Percentiles rank a stretch among this genome's conserved stretches.
Conservation (phyloP, 1,140 invertebrate species). For the Drosophila yakuba region DNA sequence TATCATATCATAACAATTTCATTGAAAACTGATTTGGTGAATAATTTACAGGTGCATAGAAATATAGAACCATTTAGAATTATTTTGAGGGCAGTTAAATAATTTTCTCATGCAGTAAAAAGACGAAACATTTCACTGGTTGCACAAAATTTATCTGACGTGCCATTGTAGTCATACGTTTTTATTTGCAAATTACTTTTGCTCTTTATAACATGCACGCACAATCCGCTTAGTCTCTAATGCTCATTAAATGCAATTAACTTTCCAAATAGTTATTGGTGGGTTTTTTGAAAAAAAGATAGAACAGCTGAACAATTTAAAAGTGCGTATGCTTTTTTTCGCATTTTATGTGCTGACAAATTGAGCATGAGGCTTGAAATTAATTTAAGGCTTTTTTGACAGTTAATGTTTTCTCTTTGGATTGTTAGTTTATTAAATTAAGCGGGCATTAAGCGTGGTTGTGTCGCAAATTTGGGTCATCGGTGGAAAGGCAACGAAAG, state of each 20-base stretch:
- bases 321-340: slow-evolving; percentile 5
- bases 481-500: slow-evolving; percentile 51
- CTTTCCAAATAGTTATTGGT: slow-evolving; percentile 50
- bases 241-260: slow-evolving; percentile 68
- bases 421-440: slow-evolving; percentile 60
- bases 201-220: slow-evolving; percentile 26
- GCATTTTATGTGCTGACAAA: slow-evolving; percentile 48
- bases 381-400: slow-evolving; percentile 59
- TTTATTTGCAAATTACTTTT: slow-evolving; percentile 49
- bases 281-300: background rate
- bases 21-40: too few species aligned
- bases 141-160: background rate
- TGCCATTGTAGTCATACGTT: slow-evolving; percentile 17
- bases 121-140: background rate
- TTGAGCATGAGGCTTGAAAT: slow-evolving; percentile 49
- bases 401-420: slow-evolving; percentile 53
- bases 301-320: slow-evolving; percentile 5
- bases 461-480: slow-evolving; percentile 61
- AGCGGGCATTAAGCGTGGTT: slow-evolving; percentile 42
- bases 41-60: background rate
- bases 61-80: background rate
- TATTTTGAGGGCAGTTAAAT: background rate
- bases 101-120: background rate
- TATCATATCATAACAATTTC: background rate
- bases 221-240: slow-evolving; percentile 54